Conservation (phyloP, 2,888 invertebrate species). For the Sceliomorpha sp. region DNA sequence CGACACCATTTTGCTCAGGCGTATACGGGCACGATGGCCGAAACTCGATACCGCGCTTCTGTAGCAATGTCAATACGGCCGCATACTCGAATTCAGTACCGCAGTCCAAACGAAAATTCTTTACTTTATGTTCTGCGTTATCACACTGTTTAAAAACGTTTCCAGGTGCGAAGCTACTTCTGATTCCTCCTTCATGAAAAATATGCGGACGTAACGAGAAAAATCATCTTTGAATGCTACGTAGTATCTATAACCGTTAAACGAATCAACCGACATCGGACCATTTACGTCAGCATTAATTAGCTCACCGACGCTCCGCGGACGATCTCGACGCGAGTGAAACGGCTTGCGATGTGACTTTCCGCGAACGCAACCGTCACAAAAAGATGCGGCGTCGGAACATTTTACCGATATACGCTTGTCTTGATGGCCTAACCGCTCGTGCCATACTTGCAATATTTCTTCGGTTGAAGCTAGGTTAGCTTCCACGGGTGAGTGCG, state of each 20-base stretch:
- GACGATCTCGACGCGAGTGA: conserved; percentile 30
- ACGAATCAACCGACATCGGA: conserved; percentile 54
- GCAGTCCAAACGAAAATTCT: conserved; percentile 52
- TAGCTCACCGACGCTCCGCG: conserved; percentile 51
- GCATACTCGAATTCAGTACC: conserved; percentile 46
- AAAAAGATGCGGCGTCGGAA: conserved; percentile 50
- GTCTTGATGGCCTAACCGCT: conserved; percentile 52
- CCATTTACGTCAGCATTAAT: conserved; percentile 59
- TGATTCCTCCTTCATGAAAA: conserved; percentile 52
- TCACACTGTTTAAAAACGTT: conserved; percentile 54
- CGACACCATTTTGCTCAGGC: conserved; percentile 42
- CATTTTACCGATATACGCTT: conserved; percentile 53
- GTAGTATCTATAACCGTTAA: conserved; percentile 53
- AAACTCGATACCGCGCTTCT: conserved; percentile 35
- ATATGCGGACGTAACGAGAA: conserved; percentile 51
- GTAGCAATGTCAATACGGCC: conserved; percentile 3
- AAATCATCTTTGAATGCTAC: conserved; percentile 56
- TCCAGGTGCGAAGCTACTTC: conserved; percentile 36
- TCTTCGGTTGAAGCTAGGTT: conserved; percentile 49
- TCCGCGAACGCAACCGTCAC: conserved; percentile 22
- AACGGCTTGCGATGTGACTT: conserved; percentile 42
- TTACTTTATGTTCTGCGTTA: conserved; percentile 48
- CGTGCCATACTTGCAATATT: conserved; percentile 53
- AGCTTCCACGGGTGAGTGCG: conserved; percentile 31
- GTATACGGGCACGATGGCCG: conserved; percentile 23